Evolutionary conservation across 1,140 invertebrate species (phyloP).

Genomic region (Drosophila lini): DNA sequence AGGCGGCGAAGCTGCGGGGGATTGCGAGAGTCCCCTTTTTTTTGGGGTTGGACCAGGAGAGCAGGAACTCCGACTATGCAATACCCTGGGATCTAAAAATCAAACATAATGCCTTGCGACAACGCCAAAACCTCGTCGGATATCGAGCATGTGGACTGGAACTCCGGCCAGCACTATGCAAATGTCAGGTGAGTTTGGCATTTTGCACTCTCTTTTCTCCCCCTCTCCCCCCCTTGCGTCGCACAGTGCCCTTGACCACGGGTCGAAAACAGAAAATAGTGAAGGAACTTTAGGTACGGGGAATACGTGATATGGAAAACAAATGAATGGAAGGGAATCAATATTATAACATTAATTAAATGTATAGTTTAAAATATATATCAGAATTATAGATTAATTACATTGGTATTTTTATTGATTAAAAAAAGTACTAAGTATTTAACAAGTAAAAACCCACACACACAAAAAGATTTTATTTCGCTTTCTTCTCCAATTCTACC

Average conservation of each 20-base stretch:
- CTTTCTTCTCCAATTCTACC: too few relatives aligned
- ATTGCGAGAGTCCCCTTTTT: not conserved
- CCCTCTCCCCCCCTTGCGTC: not conserved
- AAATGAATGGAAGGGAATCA: not conserved
- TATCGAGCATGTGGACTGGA: conserved; percentile 83
- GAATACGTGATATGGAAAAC: not conserved
- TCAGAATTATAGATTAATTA: too few relatives aligned
- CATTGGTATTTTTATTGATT: too few relatives aligned
- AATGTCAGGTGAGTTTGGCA: conserved; percentile 78
- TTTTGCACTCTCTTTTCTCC: not conserved
- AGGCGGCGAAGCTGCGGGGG: conserved; percentile 7
- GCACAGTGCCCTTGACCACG: conserved; percentile 50
- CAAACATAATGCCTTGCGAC: conserved; percentile 75
- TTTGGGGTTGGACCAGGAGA: conserved; percentile 22
- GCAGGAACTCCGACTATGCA: conserved; percentile 33
- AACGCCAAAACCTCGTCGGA: conserved; percentile 80
- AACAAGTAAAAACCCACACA: too few relatives aligned
- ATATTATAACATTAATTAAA: too few relatives aligned
- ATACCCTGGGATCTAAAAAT: conserved; percentile 18
- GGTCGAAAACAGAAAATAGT: conserved; percentile 7
- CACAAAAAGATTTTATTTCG: too few relatives aligned
- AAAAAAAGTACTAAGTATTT: too few relatives aligned
- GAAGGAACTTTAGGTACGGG: not conserved
- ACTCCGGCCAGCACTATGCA: conserved; percentile 78
- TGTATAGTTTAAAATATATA: not conserved